Percentiles rank a stretch among this genome's conserved stretches.
Conservation (phyloP, 2,888 invertebrate species). For the Cephus nigrinus region DNA sequence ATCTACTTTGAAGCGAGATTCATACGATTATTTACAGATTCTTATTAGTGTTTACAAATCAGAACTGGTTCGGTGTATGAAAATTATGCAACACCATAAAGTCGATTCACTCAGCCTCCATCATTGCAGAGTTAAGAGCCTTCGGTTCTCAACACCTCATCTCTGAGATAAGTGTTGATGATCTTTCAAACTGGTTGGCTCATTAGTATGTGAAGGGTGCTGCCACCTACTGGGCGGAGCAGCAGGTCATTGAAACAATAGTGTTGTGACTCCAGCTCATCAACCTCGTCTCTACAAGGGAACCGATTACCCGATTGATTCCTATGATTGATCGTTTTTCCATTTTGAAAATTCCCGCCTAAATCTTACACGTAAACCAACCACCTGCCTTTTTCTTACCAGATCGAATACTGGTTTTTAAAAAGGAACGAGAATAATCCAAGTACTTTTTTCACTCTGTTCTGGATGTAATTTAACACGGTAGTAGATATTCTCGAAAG, state of each 20-base stretch:
- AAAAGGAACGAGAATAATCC: neutral
- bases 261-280: constrained; percentile 54
- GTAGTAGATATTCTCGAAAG: neutral
- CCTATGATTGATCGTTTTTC: constrained; percentile 19
- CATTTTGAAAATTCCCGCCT: neutral
- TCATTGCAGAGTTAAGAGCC: constrained; percentile 4
- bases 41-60: neutral
- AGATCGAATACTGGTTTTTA: neutral
- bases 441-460: neutral
- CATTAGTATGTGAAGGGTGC: constrained; percentile 48
- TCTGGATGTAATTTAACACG: neutral
- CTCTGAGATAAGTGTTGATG: constrained; percentile 37
- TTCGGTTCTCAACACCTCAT: constrained; percentile 42
- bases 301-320: constrained; percentile 17
- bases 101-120: neutral
- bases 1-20: neutral
- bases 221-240: constrained; percentile 49
- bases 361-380: neutral
- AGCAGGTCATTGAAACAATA: constrained; percentile 55
- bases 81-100: neutral
- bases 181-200: constrained; percentile 45
- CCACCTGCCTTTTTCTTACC: neutral
- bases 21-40: neutral
- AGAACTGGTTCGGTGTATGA: neutral
- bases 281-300: constrained; percentile 31